Conservation (phyloP, 1,140 invertebrate genomes). For the Hermetia illucens region DNA sequence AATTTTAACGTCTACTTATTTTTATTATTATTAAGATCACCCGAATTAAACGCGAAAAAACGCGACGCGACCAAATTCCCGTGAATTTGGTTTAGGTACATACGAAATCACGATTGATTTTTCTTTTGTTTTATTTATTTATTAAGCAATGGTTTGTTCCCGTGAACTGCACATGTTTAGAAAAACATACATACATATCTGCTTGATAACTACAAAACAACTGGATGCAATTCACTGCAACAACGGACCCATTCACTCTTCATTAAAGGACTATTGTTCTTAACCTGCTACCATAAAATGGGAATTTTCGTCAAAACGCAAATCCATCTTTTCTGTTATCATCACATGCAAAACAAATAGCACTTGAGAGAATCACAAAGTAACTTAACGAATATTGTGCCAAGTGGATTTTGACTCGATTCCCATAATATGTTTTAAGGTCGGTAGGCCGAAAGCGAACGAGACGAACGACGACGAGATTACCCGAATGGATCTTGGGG, state of each 20-base stretch:
- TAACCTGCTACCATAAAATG: background rate
- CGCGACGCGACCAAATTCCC: constrained; percentile 28
- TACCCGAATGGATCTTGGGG: constrained; percentile 29
- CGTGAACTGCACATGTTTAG: background rate
- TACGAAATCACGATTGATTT: constrained; percentile 29
- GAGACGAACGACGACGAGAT: constrained; percentile 9
- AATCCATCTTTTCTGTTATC: background rate
- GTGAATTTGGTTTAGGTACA: constrained; percentile 33
- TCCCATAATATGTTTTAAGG: background rate
- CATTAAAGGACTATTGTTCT: no score
- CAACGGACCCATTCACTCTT: no score
- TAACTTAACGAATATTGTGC: background rate
- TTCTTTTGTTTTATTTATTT: constrained; percentile 3
- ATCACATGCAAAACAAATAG: background rate
- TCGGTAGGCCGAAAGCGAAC: constrained; percentile 1
- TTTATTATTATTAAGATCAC: no score
- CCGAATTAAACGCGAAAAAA: constrained; percentile 22
- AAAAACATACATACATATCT: no score
- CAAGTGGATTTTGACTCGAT: background rate
- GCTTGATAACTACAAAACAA: no score
- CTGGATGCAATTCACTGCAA: no score
- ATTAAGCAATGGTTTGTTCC: background rate
- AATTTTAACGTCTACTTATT: no score
- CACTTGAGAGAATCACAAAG: background rate
- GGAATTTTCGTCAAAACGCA: background rate